A percentile compares a stretch with the other conserved stretches of the same genome.
phyloP scores from a whole-genome alignment of 2,113 vertebrate genomes.

The Daphoenositta chrysoptera region DNA sequence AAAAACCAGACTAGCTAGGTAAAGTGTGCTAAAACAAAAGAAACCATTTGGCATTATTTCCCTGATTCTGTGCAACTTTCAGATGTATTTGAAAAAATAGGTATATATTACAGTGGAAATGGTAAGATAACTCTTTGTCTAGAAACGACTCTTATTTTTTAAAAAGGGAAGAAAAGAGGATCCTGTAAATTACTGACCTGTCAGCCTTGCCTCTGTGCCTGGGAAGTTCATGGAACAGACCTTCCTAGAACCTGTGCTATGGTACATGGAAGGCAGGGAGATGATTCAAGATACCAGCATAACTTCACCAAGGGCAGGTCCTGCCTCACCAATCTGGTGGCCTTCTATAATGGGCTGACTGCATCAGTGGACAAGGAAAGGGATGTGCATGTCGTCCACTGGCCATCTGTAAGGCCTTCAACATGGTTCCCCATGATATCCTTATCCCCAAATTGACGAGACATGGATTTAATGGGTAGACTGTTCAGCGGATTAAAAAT shows the following conservation, averaged over 20 bases:
- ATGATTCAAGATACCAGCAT: neutral
- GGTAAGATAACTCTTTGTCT: neutral
- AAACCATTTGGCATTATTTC: neutral
- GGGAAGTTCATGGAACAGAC: neutral
- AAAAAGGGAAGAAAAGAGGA: neutral
- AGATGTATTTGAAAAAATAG: neutral
- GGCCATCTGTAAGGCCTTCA: neutral
- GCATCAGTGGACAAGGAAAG: neutral
- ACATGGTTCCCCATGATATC: neutral
- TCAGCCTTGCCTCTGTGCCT: neutral
- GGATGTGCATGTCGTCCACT: neutral
- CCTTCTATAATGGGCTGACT: neutral
- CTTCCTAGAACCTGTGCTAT: neutral
- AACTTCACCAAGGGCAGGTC: neutral
- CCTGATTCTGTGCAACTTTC: neutral
- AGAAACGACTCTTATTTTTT: neutral
- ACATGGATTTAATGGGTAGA: neutral
- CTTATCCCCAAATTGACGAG: neutral
- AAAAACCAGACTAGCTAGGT: neutral
- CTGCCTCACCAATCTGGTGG: neutral
- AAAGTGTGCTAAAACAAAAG: neutral
- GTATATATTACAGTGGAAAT: neutral
- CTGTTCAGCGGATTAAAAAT: neutral
- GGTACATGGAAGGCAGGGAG: neutral
- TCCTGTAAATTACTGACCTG: neutral